These are phyloP conservation scores for Nebria ingens DNA, from an alignment of 1,140 invertebrate species.

Conservation along the genomic window DNA sequence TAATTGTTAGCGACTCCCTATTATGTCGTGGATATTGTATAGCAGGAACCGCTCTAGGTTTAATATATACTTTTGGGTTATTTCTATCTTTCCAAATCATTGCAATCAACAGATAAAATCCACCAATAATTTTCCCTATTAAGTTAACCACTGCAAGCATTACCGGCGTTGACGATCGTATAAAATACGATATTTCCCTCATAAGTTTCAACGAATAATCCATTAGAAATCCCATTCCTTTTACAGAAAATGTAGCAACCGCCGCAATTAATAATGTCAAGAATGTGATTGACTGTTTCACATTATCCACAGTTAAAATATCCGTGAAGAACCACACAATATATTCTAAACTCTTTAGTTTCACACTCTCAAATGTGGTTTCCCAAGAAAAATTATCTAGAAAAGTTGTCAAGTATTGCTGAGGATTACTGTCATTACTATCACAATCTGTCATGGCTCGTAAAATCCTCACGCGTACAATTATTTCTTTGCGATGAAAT, in stretches of 20 bases:
- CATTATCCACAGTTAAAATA: constrained; percentile 19
- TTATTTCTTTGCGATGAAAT: constrained; percentile 22
- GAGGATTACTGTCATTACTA: constrained; percentile 6
- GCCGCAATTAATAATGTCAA: constrained; percentile 19
- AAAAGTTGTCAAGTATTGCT: neutral
- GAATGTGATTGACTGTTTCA: constrained; percentile 21
- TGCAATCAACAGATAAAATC: constrained; percentile 31
- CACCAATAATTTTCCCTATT: constrained; percentile 29
- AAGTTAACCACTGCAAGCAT: constrained; percentile 31
- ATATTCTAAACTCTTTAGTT: constrained; percentile 11
- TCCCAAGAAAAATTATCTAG: neutral
- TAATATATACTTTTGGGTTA: constrained; percentile 3
- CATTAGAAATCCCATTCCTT: constrained; percentile 20
- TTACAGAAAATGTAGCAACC: constrained; percentile 16
- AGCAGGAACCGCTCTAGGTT: neutral
- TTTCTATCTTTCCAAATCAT: constrained; percentile 23
- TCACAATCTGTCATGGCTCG: constrained; percentile 13
- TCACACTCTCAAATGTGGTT: neutral
- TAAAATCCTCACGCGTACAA: constrained; percentile 21
- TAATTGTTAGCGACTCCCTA: constrained; percentile 8
- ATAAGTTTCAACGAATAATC: constrained; percentile 24
- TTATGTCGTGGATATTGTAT: constrained; percentile 9
- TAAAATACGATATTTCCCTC: constrained; percentile 25
- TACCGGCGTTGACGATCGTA: constrained; percentile 31
- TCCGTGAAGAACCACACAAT: constrained; percentile 13